Evolutionary conservation across 1,140 invertebrate genomes (phyloP), one percentile per base, ranked within the genome.

Genomic region (Doryteuthis pealeii): DNA sequence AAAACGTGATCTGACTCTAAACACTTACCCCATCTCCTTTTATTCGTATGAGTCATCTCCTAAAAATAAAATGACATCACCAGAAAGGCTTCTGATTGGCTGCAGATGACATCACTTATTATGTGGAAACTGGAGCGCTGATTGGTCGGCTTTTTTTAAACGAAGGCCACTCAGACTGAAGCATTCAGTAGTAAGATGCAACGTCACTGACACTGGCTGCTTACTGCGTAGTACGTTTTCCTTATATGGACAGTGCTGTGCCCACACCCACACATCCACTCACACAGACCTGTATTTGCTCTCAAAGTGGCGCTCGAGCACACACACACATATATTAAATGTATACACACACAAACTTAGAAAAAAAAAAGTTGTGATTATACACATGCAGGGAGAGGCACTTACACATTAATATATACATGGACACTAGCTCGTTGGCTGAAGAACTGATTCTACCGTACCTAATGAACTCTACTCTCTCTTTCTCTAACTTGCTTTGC

Each of bases 11-110:
- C 43, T 80, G 79, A 80, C 70, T 79, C 78, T 76, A 77, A 65
- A 49, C n/a, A 32, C 66, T 65, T 66, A 74, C 71, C 45, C 33
- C 71, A 62, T 72, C 62, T 62, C 35, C 31, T 76, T 86, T 83
- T 87, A 86, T 83, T 82, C 73, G 66, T 75, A 82, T 87, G 85
- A 88, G 75, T 87, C 84, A 87, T 76, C 31, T 70, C 66, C 84
- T 87, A 85, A 84, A 86, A 86, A 87, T 88, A 89, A 84, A 80
- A 88, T 89, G 84, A 90, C 86, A 88, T 89, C 87, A 89, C 79
- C 77, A 84, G 74, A 26, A 2, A 45, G 75, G 10, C 6, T 31
- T 79, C 77, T 81, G 72, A 90, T 90, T 90, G 89, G 89, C 72
- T 83, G 67, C 26, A 54, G 65, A 81, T 89, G 88, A 89, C 84